phyloP scores from a whole-genome alignment of 1,140 invertebrate genomes.

The Solenopsis invicta region DNA sequence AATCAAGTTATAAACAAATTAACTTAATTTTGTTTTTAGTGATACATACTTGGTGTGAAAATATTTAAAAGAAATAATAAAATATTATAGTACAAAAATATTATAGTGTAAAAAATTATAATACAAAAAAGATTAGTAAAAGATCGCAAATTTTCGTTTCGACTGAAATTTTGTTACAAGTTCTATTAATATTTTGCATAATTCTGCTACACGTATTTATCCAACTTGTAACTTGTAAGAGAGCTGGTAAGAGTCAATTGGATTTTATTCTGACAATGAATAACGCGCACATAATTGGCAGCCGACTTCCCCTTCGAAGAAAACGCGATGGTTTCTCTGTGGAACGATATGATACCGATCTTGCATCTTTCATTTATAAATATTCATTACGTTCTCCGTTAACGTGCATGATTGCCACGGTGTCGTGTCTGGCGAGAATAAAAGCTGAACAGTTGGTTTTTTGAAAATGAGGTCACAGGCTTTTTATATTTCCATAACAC shows the following conservation, averaged over 20 bases:
- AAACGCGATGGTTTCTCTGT: neutral
- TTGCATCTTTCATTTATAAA: conserved; percentile 50
- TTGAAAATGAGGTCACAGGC: conserved; percentile 5
- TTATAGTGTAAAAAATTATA: too few species aligned
- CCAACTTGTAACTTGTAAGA: neutral
- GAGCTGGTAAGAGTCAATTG: neutral
- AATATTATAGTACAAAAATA: too few species aligned
- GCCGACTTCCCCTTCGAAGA: neutral
- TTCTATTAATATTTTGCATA: neutral
- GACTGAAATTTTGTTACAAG: neutral
- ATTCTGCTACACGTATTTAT: neutral
- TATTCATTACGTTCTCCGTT: conserved; percentile 39
- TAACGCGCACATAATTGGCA: conserved; percentile 12
- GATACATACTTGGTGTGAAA: too few species aligned
- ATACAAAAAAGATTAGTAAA: neutral
- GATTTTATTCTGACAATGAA: neutral
- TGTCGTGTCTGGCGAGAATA: neutral
- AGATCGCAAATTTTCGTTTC: neutral
- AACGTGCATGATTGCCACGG: conserved; percentile 1
- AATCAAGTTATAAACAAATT: too few species aligned
- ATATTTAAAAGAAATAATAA: too few species aligned
- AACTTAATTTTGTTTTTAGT: too few species aligned
- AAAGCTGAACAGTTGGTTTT: conserved; percentile 26
- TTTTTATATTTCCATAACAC: conserved; percentile 1
- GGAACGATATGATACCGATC: conserved; percentile 15